Evolutionary conservation across 2,113 vertebrate species (phyloP).

Genomic region (Neomonachus schauinslandi): DNA sequence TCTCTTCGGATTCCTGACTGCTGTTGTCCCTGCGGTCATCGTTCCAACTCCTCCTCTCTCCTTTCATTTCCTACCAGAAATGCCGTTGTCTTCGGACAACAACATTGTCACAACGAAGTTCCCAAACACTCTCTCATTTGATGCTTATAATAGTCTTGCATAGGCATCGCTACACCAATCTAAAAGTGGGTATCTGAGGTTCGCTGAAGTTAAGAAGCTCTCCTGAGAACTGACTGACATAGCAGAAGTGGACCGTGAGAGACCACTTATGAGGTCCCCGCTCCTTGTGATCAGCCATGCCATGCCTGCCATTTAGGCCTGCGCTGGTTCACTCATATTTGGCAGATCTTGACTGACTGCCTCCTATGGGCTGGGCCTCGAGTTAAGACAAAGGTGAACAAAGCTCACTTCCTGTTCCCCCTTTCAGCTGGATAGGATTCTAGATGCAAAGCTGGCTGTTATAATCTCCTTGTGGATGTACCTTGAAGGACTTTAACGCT

Average conservation of each 20-base stretch:
- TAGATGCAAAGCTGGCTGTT: neutral
- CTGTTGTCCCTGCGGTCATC: fast-evolving
- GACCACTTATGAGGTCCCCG: neutral
- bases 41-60: neutral
- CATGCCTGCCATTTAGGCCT: fast-evolving
- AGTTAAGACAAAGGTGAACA: neutral
- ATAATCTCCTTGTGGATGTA: neutral
- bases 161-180: neutral
- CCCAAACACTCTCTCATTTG: neutral
- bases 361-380: too few species aligned
- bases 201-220: neutral
- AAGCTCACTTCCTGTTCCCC: neutral
- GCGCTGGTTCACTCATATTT: neutral
- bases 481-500: neutral
- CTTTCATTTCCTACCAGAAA: neutral
- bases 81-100: neutral
- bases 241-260: neutral
- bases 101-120: neutral
- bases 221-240: neutral
- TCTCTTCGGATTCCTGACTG: neutral
- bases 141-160: neutral
- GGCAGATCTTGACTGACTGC: neutral
- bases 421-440: neutral
- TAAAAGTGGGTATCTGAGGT: neutral
- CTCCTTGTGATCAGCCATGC: neutral